A percentile compares a stretch with the other conserved stretches of the same genome.
Evolutionary conservation across 2,113 vertebrate genomes (phyloP).

Genomic region (Syngnathus floridae): DNA sequence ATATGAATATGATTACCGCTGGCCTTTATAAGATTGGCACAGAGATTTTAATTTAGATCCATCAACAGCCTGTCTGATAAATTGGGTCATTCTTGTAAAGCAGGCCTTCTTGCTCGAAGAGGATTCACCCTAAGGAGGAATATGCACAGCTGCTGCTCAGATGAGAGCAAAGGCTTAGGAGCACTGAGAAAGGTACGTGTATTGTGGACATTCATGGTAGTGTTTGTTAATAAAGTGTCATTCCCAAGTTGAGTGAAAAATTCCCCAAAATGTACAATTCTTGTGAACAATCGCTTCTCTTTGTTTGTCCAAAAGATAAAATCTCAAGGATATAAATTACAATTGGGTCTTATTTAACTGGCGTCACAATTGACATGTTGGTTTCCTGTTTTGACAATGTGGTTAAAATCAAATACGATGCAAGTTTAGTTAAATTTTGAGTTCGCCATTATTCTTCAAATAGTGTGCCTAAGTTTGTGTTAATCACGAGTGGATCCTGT

Average conservation of each 20-base stretch:
- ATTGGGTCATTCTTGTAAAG: conserved; percentile 61
- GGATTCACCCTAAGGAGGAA: conserved; percentile 59
- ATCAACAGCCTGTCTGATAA: conserved; percentile 56
- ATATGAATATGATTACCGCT: conserved; percentile 49
- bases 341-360: no score
- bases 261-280: neutral
- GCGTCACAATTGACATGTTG: neutral
- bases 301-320: no score
- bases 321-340: no score
- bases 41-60: conserved; percentile 63
- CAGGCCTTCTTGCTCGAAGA: conserved; percentile 41
- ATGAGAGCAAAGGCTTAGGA: conserved; percentile 26
- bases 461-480: neutral
- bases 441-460: neutral
- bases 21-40: conserved; percentile 51
- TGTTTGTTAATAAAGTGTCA: conserved; percentile 20
- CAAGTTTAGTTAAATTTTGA: neutral
- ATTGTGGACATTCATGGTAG: conserved; percentile 8
- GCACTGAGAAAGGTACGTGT: conserved; percentile 23
- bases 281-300: no score
- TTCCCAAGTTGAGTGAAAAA: conserved; percentile 1
- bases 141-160: conserved; percentile 50
- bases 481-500: neutral
- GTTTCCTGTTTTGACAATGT: neutral
- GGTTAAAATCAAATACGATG: neutral